phyloP scores from a whole-genome alignment of 2,888 invertebrate genomes.

The Hirtodrosophila alboralis region DNA sequence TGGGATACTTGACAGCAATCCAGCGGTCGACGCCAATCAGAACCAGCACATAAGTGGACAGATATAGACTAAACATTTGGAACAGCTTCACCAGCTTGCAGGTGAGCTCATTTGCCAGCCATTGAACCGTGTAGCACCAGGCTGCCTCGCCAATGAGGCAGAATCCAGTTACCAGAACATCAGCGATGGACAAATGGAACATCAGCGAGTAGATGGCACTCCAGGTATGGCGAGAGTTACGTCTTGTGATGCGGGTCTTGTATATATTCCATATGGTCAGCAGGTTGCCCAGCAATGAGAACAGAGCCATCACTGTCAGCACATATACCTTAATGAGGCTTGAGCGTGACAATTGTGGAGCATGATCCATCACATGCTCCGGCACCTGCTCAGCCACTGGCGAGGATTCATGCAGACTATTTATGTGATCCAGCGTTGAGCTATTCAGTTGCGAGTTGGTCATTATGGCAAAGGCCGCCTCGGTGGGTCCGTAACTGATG shows the following conservation, averaged over 20 bases:
- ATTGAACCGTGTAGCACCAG: slow-evolving; percentile 92
- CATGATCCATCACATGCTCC: slow-evolving; percentile 85
- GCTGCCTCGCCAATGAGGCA: slow-evolving; percentile 92
- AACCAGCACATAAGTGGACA: slow-evolving; percentile 92
- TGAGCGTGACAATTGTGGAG: slow-evolving; percentile 88
- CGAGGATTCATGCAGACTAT: slow-evolving; percentile 47
- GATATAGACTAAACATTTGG: slow-evolving; percentile 92
- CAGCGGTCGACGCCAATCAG: slow-evolving; percentile 93
- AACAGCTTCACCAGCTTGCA: slow-evolving; percentile 93
- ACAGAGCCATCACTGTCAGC: slow-evolving; percentile 88
- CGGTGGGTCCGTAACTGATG: slow-evolving; percentile 14
- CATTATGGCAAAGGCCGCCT: slow-evolving; percentile 57
- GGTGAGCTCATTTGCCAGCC: slow-evolving; percentile 90
- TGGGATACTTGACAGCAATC: slow-evolving; percentile 92
- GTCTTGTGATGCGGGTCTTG: slow-evolving; percentile 86
- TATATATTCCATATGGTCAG: slow-evolving; percentile 91
- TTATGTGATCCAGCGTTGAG: slow-evolving; percentile 48
- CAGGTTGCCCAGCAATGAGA: slow-evolving; percentile 90
- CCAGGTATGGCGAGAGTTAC: slow-evolving; percentile 87
- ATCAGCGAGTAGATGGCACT: slow-evolving; percentile 91
- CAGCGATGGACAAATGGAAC: slow-evolving; percentile 92
- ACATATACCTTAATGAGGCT: slow-evolving; percentile 88
- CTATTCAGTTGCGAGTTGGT: slow-evolving; percentile 36
- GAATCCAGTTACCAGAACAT: slow-evolving; percentile 91
- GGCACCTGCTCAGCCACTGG: slow-evolving; percentile 64